Evolutionary conservation across 2,113 vertebrate genomes (phyloP), one percentile per base, ranked within the genome.

Genomic region (Pomatostomus ruficeps): DNA sequence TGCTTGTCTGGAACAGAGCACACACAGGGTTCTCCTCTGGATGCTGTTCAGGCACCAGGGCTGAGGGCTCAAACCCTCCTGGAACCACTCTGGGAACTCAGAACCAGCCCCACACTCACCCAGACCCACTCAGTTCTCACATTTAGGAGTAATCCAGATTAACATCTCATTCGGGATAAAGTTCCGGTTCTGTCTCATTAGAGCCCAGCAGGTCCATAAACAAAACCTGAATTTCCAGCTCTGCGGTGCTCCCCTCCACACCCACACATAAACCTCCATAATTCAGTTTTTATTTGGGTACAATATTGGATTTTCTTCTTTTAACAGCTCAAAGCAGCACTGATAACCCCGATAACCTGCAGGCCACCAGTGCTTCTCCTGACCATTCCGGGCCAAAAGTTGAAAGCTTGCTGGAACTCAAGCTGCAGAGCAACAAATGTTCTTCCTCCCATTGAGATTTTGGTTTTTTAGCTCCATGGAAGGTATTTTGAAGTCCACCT

Each of bases 1-100:
- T 2, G 98, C 96, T 97, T 99, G 99, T 29, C 99, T 99, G 54
- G 61, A 95, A 97, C 25, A 97, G 7, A 97, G 10, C 75, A 91
- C 2, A 65, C 68, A 73, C 65, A 66, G 48, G 67, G 33, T 54
- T 76, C 15, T 70, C 74, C 36, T 81, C 71, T 66, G 84, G 35
- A 7, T 2, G 0, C 1, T 29, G 28, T 15, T 29, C 82, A 71
- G 40, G 19, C 3, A 23, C 1, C 35, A 61, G 43, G 33, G 25
- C 58, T 48, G 61, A 61, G 33, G 36, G 31, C 11, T 4, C 62
- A 52, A 49, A n/a, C 19, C 40, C 31, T 29, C 6, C 63, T 0
- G 20, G n/a, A 87, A 19, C 9, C 75, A 33, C 36, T 7, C 23
- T 8, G 43, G 31, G 45, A 72, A 20, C 45, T 45, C 6, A 95